These are phyloP conservation scores for Sebastes wilsoni DNA, from an alignment of 2,797 vertebrate genomes.

Conservation along the genomic window DNA sequence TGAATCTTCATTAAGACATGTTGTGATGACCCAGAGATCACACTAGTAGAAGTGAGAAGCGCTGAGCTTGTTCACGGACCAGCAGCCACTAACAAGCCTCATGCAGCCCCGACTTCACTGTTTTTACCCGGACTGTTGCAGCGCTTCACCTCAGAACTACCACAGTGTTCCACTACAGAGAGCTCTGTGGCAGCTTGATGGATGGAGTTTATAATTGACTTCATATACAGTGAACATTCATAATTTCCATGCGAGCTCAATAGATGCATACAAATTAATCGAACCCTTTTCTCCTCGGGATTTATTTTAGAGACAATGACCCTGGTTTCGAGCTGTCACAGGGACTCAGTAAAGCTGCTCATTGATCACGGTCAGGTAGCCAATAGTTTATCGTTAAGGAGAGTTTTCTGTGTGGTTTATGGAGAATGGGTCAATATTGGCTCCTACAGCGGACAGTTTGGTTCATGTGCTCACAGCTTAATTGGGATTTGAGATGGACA, in stretches of 20 bases:
- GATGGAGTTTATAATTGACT: conserved; percentile 76
- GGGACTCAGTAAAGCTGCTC: not conserved
- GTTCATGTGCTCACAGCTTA: not conserved
- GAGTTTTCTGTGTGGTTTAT: not conserved
- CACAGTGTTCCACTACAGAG: conserved; percentile 32
- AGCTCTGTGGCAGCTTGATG: conserved; percentile 65
- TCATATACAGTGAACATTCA: conserved; percentile 61
- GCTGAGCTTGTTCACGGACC: not conserved
- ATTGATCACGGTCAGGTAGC: conserved; percentile 13
- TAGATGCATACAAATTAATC: conserved; percentile 63
- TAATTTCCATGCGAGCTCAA: conserved; percentile 55
- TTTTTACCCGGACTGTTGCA: not conserved
- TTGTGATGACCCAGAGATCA: not conserved
- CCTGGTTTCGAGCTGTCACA: not conserved
- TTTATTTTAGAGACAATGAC: conserved; percentile 34
- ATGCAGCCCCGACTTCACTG: not conserved
- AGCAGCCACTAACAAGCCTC: not conserved
- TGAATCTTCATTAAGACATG: conserved; percentile 7
- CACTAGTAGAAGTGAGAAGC: not conserved
- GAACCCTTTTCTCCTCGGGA: conserved; percentile 22
- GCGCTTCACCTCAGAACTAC: conserved; percentile 22
- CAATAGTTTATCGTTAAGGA: not conserved
- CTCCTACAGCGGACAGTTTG: not conserved
- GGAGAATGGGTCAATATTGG: conserved; percentile 9
- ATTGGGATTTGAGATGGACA: not conserved